These are phyloP conservation scores for Amphibalanus amphitrite DNA, from an alignment of 1,140 invertebrate species.

Conservation along the genomic window DNA sequence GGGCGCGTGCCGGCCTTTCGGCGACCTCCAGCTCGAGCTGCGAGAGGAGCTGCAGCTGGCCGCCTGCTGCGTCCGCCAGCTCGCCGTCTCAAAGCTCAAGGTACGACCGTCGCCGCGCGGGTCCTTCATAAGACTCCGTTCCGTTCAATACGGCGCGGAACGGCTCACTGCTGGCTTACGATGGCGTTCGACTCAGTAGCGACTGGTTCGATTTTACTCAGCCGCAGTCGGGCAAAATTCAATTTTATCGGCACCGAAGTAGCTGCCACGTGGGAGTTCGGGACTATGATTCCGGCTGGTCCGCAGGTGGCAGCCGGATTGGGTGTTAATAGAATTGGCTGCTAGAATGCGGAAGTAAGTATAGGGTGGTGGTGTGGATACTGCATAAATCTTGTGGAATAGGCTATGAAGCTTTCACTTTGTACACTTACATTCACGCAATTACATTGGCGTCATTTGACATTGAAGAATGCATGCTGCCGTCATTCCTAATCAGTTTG, in stretches of 20 bases:
- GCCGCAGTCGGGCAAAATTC: not conserved
- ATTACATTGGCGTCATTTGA: too few species aligned
- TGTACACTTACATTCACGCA: too few species aligned
- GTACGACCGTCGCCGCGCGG: not conserved
- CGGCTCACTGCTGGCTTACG: not conserved
- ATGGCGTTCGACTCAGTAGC: not conserved
- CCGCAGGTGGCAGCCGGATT: not conserved
- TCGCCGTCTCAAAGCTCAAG: not conserved
- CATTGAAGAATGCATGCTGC: too few species aligned
- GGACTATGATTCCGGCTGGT: too few species aligned
- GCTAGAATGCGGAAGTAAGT: not conserved
- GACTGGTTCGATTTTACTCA: not conserved
- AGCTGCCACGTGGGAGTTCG: too few species aligned
- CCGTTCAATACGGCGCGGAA: not conserved
- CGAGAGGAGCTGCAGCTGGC: not conserved
- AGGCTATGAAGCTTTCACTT: too few species aligned
- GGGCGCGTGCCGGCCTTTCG: not conserved
- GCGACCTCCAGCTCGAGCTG: not conserved
- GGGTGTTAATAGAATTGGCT: not conserved
- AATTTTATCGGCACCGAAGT: not conserved
- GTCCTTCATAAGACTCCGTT: not conserved
- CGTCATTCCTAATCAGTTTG: too few species aligned
- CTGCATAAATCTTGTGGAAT: too few species aligned
- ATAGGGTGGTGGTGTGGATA: too few species aligned
- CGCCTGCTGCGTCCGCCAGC: not conserved